Conservation (phyloP, 2,888 invertebrate species). For the Acronicta psi region DNA sequence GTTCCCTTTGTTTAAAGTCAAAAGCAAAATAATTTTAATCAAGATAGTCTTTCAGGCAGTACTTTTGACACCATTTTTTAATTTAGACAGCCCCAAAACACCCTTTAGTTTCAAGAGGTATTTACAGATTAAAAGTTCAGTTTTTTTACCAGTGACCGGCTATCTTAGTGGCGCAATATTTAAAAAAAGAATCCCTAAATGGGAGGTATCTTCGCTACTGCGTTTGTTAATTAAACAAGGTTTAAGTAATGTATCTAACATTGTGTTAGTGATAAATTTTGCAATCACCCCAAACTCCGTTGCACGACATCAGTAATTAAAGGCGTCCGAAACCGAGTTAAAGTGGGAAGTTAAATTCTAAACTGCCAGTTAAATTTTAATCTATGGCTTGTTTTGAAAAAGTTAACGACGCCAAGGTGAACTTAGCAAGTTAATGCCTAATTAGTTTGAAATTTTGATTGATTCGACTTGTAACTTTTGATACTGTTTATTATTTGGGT, state of each 20-base stretch:
- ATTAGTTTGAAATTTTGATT: constrained; percentile 71
- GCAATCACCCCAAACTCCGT: constrained; percentile 3
- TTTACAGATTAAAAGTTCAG: too few relatives aligned
- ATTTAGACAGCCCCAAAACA: too few relatives aligned
- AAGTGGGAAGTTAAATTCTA: constrained; percentile 67
- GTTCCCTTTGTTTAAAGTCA: too few relatives aligned
- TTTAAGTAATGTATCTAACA: neutral
- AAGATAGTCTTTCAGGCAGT: too few relatives aligned
- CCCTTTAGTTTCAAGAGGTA: too few relatives aligned
- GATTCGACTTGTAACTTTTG: constrained; percentile 63
- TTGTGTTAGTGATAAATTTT: neutral
- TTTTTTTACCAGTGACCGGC: too few relatives aligned
- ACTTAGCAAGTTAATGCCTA: constrained; percentile 51
- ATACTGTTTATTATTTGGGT: constrained; percentile 49
- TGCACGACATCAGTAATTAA: constrained; percentile 59
- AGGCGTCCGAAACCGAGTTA: constrained; percentile 60
- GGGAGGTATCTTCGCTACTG: too few relatives aligned
- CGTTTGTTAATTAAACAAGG: too few relatives aligned
- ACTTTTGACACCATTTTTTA: too few relatives aligned
- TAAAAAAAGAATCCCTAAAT: too few relatives aligned
- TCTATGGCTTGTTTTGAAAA: constrained; percentile 65
- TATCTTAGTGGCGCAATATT: too few relatives aligned
- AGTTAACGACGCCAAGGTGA: constrained; percentile 62
- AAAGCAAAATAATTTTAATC: too few relatives aligned
- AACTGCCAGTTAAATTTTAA: constrained; percentile 55